Evolutionary conservation across 2,797 vertebrate species (phyloP).

Genomic region (Platyrinchus mystaceus): DNA sequence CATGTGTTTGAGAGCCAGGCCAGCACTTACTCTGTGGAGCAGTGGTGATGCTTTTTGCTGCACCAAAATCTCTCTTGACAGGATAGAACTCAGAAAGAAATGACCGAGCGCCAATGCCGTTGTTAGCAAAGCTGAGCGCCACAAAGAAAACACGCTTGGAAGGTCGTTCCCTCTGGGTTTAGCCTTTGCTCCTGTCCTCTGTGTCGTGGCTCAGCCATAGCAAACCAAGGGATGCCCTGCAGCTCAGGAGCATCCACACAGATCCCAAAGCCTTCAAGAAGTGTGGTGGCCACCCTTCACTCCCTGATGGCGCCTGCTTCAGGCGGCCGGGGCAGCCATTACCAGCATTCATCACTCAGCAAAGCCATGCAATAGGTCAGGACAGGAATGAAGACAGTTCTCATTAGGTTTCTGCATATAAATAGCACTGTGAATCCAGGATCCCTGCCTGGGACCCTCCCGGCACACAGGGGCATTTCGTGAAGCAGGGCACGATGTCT

Average conservation of each 20-base stretch:
- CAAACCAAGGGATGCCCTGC: background rate
- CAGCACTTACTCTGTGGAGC: background rate
- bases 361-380: slow-evolving; percentile 21
- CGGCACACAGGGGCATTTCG: accelerated
- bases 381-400: slow-evolving; percentile 25
- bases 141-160: background rate
- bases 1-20: background rate
- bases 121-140: background rate
- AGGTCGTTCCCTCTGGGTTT: background rate
- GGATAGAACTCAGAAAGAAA: background rate
- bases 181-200: background rate
- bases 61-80: background rate
- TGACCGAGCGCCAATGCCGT: background rate
- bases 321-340: background rate
- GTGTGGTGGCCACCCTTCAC: background rate
- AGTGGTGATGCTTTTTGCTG: background rate
- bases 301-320: background rate
- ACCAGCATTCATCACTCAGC: slow-evolving; percentile 30
- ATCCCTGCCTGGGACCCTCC: background rate
- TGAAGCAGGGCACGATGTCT: background rate
- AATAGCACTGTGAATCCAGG: slow-evolving; percentile 32
- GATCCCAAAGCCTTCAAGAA: background rate
- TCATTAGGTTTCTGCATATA: background rate
- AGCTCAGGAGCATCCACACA: background rate
- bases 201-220: background rate